These are phyloP conservation scores for Yponomeuta malinellus DNA, from an alignment of 2,888 invertebrate genomes.

Conservation along the genomic window DNA sequence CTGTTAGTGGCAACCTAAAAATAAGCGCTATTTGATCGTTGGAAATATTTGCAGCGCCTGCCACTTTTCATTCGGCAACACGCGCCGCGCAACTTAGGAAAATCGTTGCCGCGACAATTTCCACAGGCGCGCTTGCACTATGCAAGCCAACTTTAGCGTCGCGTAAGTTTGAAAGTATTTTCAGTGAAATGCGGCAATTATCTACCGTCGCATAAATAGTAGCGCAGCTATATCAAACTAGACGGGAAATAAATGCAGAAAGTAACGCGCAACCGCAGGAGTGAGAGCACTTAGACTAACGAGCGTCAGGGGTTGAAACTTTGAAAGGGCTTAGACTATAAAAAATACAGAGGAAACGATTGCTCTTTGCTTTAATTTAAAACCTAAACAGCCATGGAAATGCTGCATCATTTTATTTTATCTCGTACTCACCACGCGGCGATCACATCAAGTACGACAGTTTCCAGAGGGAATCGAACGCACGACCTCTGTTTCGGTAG, in stretches of 20 bases:
- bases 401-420: not conserved
- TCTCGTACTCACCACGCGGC: no score
- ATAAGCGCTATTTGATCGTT: no score
- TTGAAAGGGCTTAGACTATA: not conserved
- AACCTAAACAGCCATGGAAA: not conserved
- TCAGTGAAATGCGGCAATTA: not conserved
- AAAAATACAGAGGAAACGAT: not conserved
- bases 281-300: constrained; percentile 11
- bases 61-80: constrained; percentile 5
- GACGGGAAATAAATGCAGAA: constrained; percentile 10
- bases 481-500: no score
- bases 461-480: no score
- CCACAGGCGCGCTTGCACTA: not conserved
- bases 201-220: not conserved
- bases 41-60: constrained; percentile 10
- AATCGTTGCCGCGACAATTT: constrained; percentile 6
- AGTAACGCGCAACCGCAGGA: constrained; percentile 1
- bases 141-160: not conserved
- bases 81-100: not conserved
- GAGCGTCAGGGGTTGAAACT: not conserved
- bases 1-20: no score
- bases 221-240: not conserved
- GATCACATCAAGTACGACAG: no score
- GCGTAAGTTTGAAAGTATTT: not conserved
- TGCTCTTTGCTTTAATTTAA: not conserved